Evolutionary conservation across 1,140 invertebrate genomes (phyloP), one percentile per base, ranked within the genome.

Genomic region (Apis dorsata): DNA sequence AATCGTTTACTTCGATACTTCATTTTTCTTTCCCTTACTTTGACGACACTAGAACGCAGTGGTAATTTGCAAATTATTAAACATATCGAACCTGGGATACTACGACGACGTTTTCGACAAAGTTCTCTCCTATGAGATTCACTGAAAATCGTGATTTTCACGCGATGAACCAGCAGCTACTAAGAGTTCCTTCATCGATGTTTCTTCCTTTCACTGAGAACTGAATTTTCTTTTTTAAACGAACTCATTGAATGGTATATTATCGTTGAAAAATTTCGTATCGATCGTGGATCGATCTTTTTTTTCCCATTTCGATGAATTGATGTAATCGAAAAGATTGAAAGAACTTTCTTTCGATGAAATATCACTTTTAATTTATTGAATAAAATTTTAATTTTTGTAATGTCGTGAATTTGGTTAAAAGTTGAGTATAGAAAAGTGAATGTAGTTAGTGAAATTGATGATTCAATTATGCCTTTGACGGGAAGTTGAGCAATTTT

Each of bases 71-170:
- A 55, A 76, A n/a, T 76, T 68, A 51, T 76, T 75, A 68, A 72
- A 75, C 62, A 81, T 51, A 75, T 76, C 79, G 72, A 76, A 76
- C 79, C 79, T 51, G 62, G 72, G 63, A 76, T 57, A 60, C 72
- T 68, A 68, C 72, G 44, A 60, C 63, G 63, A 76, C 34, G 34
- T 74, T 81, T 69, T 68, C 55, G 55, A 68, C 21, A 53, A 17
- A 69, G 79, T 63, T 34, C 10, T 55, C 24, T 24, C 15, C 24
- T 80, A 73, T n/a, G 17, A 21, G 51, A 65, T 24, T 19, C 17
- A 49, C 34, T 19, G 72, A 57, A 53, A 79, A 13, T 60, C 34
- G 62, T 44, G n/a, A 24, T 34, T 44, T 74, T 1, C n/a, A 53
- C 24, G 60, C 49, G 28, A 24, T 4, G 4, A 65, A 65, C n/a